These are phyloP conservation scores for Nettapus auritus DNA, from an alignment of 2,113 vertebrate genomes.

Conservation along the genomic window DNA sequence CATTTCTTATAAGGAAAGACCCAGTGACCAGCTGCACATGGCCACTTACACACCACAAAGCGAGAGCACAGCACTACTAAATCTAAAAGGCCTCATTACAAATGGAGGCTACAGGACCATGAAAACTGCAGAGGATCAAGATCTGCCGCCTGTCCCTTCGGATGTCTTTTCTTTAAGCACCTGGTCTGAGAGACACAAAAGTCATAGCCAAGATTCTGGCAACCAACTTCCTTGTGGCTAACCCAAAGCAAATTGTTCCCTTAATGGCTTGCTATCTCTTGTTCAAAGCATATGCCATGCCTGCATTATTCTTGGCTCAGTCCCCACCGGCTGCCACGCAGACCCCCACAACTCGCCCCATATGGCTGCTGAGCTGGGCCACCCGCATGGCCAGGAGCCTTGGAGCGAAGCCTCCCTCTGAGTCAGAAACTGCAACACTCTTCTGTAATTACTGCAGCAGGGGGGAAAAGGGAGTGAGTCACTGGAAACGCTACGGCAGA, in stretches of 20 bases:
- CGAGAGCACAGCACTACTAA: neutral
- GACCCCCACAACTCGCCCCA: neutral
- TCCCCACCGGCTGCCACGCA: neutral
- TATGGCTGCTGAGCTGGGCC: neutral
- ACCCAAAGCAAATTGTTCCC: neutral
- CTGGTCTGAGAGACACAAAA: neutral
- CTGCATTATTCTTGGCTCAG: neutral
- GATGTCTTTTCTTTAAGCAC: neutral
- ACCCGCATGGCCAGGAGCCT: neutral
- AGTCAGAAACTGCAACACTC: slow-evolving; percentile 30
- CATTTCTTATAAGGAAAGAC: neutral
- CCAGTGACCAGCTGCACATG: neutral
- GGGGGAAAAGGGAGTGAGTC: slow-evolving; percentile 2
- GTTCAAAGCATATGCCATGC: neutral
- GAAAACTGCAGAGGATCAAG: neutral
- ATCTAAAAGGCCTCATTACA: neutral
- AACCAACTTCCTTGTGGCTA: neutral
- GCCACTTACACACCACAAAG: neutral
- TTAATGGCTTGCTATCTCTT: neutral
- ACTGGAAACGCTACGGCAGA: neutral
- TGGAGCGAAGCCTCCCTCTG: slow-evolving; percentile 12
- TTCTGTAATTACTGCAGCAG: neutral
- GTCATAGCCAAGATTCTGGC: neutral
- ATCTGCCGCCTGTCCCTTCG: neutral
- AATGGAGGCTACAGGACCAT: neutral